Evolutionary conservation across 2,888 invertebrate species (phyloP).

Genomic region (Oxytorus armatus): DNA sequence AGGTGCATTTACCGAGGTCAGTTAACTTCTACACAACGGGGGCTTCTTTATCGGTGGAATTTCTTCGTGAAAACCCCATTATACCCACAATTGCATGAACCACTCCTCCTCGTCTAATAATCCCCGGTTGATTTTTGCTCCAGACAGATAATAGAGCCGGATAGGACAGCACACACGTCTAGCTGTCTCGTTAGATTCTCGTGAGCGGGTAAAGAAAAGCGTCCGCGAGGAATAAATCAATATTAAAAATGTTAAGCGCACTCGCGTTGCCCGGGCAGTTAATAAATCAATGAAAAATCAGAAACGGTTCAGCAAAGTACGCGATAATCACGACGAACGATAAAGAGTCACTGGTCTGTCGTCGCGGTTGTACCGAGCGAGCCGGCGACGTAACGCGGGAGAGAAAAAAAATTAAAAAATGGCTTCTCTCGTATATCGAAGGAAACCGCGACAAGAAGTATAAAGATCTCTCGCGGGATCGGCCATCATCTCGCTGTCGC

Average conservation of each 20-base stretch:
- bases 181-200: conserved; percentile 54
- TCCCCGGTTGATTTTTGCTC: too few species aligned
- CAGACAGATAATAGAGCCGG: too few species aligned
- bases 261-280: conserved; percentile 43
- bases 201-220: conserved; percentile 15
- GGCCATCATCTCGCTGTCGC: conserved; percentile 64
- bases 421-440: background rate
- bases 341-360: background rate
- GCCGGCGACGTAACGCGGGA: background rate
- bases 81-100: too few species aligned
- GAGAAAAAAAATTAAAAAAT: conserved; percentile 7
- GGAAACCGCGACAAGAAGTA: conserved; percentile 47
- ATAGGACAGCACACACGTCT: too few species aligned
- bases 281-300: conserved; percentile 65
- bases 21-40: conserved; percentile 5
- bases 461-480: conserved; percentile 55
- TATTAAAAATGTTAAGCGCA: conserved; percentile 16
- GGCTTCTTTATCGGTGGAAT: conserved; percentile 17
- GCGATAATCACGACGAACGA: conserved; percentile 32
- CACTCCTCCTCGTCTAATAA: too few species aligned
- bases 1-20: too few species aligned
- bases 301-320: conserved; percentile 3
- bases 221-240: conserved; percentile 33
- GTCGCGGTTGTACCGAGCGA: background rate
- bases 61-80: background rate